A percentile compares a stretch with the other conserved stretches of the same genome.
Evolutionary conservation across 2,888 invertebrate genomes (phyloP).

Genomic region (Orgyia antiqua): DNA sequence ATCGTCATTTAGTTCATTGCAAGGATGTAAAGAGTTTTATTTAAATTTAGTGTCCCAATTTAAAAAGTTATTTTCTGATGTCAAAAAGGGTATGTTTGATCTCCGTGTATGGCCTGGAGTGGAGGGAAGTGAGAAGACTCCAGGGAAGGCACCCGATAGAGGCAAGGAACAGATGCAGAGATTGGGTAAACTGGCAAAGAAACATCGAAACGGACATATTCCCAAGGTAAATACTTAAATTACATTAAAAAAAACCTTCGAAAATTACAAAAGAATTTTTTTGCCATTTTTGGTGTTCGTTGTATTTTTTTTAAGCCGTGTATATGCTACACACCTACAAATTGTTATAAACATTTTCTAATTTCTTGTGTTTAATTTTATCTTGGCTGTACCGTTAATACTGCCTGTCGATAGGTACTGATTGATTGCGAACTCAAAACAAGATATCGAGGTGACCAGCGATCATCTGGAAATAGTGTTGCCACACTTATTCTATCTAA

Average conservation of each 20-base stretch:
- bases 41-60: slow-evolving; percentile 29
- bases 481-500: too few relatives aligned
- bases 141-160: slow-evolving; percentile 89
- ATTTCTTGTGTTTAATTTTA: too few relatives aligned
- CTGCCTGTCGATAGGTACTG: too few relatives aligned
- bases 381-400: too few relatives aligned
- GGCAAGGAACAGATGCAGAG: slow-evolving; percentile 93
- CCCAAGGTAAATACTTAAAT: slow-evolving; percentile 81
- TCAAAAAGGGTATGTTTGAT: slow-evolving; percentile 87
- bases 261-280: too few relatives aligned
- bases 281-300: too few relatives aligned
- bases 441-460: too few relatives aligned
- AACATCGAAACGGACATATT: slow-evolving; percentile 96
- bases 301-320: too few relatives aligned
- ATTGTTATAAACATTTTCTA: too few relatives aligned
- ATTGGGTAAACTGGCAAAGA: slow-evolving; percentile 93
- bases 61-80: slow-evolving; percentile 34
- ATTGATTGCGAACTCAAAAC: too few relatives aligned
- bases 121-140: slow-evolving; percentile 88
- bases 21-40: slow-evolving; percentile 35
- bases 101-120: slow-evolving; percentile 94
- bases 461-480: too few relatives aligned
- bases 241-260: background rate
- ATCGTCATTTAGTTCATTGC: slow-evolving; percentile 30
- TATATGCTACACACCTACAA: too few relatives aligned